Percentiles rank a stretch among this genome's conserved stretches.
phyloP scores from a whole-genome alignment of 2,113 vertebrate species.

The Tetraodon nigroviridis region DNA sequence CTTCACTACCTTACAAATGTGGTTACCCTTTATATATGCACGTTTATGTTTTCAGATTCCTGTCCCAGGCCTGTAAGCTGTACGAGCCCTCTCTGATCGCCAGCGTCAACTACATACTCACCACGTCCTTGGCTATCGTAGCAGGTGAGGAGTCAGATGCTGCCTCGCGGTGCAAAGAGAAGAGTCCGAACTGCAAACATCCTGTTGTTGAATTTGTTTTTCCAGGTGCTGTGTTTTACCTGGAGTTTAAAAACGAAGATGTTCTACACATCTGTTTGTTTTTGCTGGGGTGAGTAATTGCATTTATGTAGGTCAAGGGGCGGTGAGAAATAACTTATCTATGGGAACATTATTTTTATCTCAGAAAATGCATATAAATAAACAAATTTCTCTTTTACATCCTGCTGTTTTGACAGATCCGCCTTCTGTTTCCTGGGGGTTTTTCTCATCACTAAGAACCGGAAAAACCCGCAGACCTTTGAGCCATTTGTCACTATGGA shows the following conservation, averaged over 20 bases:
- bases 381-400: not conserved
- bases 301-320: too few relatives aligned
- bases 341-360: not conserved
- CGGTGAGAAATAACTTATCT: not conserved
- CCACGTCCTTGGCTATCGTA: constrained; percentile 79
- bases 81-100: constrained; percentile 87
- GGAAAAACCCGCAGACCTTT: constrained; percentile 81
- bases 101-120: constrained; percentile 88
- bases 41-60: constrained; percentile 75
- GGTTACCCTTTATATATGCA: not conserved
- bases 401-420: constrained; percentile 70
- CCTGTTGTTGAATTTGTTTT: constrained; percentile 14
- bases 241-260: constrained; percentile 85
- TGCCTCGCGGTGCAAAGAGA: not conserved
- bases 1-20: not conserved
- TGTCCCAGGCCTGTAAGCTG: constrained; percentile 85
- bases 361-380: not conserved
- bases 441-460: constrained; percentile 87
- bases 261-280: constrained; percentile 92
- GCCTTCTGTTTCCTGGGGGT: constrained; percentile 86
- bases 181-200: too few relatives aligned
- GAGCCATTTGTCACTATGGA: constrained; percentile 96
- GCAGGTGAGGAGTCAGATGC: constrained; percentile 77
- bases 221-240: constrained; percentile 88
- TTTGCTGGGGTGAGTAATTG: constrained; percentile 84